phyloP scores from a whole-genome alignment of 2,888 invertebrate genomes.

The Machimus rusticus region DNA sequence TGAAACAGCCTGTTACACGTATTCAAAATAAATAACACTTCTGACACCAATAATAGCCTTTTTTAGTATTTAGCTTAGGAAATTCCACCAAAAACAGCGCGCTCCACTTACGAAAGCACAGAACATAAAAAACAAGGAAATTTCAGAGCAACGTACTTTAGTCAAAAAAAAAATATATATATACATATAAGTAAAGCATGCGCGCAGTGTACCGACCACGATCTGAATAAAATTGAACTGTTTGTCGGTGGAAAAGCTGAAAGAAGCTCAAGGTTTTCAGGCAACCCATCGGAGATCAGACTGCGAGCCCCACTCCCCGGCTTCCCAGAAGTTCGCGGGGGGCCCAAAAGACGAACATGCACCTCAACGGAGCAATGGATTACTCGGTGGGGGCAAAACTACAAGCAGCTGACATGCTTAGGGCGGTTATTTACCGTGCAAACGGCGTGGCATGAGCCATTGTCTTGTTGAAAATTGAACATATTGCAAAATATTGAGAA shows the following conservation, averaged over 20 bases:
- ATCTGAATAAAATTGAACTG: not conserved
- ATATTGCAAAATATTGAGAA: not conserved
- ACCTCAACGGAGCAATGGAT: not conserved
- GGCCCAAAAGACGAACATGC: not conserved
- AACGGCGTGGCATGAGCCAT: not conserved
- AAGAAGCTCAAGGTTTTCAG: conserved; percentile 20
- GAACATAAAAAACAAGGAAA: not conserved
- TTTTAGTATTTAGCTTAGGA: not conserved
- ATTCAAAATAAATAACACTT: not conserved
- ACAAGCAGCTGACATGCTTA: not conserved
- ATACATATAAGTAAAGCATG: not conserved
- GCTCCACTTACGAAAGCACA: not conserved
- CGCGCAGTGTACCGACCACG: not conserved
- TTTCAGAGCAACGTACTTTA: not conserved
- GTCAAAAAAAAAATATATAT: not conserved
- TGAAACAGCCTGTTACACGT: not conserved
- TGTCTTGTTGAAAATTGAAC: not conserved
- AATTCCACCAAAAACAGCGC: not conserved
- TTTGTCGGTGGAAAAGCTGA: not conserved
- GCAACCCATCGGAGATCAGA: not conserved
- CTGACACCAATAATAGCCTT: not conserved
- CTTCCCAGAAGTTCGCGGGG: not conserved
- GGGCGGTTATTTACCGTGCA: not conserved
- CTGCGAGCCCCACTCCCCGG: not conserved
- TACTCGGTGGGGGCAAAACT: not conserved